These are phyloP conservation scores for Nemoura dubitans DNA, from an alignment of 2,888 invertebrate species.

Conservation along the genomic window DNA sequence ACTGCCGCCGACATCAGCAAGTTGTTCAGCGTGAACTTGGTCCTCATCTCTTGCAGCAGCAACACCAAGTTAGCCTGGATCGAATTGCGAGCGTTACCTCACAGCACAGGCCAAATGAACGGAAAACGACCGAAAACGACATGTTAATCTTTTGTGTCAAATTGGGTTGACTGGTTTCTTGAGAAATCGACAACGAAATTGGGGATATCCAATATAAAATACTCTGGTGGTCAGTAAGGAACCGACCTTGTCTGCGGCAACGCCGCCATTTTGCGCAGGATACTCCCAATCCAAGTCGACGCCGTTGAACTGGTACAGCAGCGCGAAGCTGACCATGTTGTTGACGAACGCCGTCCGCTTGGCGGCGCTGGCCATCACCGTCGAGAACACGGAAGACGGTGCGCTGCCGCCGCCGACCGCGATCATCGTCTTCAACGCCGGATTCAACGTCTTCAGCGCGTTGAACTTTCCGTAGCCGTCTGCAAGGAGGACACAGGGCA, in stretches of 20 bases:
- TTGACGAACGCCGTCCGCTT: background rate
- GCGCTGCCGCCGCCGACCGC: constrained; percentile 67
- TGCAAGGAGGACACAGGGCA: constrained; percentile 52
- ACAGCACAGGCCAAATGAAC: too few relatives aligned
- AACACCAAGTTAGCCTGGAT: constrained; percentile 58
- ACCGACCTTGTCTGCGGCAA: constrained; percentile 58
- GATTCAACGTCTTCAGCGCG: constrained; percentile 64
- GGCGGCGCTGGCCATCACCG: background rate
- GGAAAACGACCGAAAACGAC: too few relatives aligned
- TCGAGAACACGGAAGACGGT: background rate
- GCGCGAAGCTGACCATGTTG: constrained; percentile 65
- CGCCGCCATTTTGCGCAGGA: constrained; percentile 68
- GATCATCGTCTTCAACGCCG: constrained; percentile 66
- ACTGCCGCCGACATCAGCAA: constrained; percentile 69
- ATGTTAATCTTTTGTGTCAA: too few relatives aligned
- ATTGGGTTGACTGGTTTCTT: too few relatives aligned
- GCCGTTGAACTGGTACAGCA: constrained; percentile 71
- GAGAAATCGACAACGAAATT: too few relatives aligned
- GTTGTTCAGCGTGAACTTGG: constrained; percentile 64
- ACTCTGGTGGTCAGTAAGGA: too few relatives aligned
- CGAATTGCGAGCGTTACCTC: background rate
- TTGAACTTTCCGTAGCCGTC: constrained; percentile 66
- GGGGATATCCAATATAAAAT: too few relatives aligned
- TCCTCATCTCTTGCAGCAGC: constrained; percentile 66
- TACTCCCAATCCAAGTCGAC: constrained; percentile 80